Evolutionary conservation across 2,797 vertebrate genomes (phyloP).

Genomic region (Leuciscus waleckii): DNA sequence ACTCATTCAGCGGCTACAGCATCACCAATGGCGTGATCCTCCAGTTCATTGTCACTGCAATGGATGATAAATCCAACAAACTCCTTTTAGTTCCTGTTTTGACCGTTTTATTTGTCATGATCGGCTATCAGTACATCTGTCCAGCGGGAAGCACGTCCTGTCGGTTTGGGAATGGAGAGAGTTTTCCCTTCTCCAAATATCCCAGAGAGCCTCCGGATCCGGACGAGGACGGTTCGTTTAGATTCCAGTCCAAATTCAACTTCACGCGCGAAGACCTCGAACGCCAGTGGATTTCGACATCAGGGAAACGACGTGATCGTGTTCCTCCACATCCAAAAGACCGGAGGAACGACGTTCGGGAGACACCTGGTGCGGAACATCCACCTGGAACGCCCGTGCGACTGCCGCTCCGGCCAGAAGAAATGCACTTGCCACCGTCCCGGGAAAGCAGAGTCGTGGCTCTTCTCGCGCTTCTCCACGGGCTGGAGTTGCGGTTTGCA

Average conservation of each 20-base stretch:
- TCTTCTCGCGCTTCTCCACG: slow-evolving; percentile 95
- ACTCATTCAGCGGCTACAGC: background rate
- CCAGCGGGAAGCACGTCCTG: slow-evolving; percentile 84
- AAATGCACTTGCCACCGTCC: slow-evolving; percentile 94
- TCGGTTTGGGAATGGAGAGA: slow-evolving; percentile 73
- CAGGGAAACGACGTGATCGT: slow-evolving; percentile 91
- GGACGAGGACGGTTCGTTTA: slow-evolving; percentile 75
- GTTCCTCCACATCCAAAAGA: slow-evolving; percentile 96
- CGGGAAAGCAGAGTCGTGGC: slow-evolving; percentile 91
- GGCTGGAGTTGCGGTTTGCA: slow-evolving; percentile 97
- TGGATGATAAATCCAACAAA: slow-evolving; percentile 92
- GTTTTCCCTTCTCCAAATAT: slow-evolving; percentile 67
- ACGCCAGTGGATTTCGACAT: slow-evolving; percentile 87
- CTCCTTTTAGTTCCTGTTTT: slow-evolving; percentile 88
- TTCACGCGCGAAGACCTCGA: slow-evolving; percentile 87
- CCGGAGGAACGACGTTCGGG: slow-evolving; percentile 94
- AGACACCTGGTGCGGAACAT: slow-evolving; percentile 94
- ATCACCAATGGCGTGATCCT: slow-evolving; percentile 64
- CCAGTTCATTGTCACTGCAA: slow-evolving; percentile 62
- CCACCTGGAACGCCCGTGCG: slow-evolving; percentile 91
- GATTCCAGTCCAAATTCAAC: slow-evolving; percentile 80
- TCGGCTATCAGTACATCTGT: slow-evolving; percentile 92
- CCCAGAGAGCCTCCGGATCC: slow-evolving; percentile 71
- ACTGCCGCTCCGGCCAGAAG: slow-evolving; percentile 90
- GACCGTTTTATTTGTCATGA: slow-evolving; percentile 86